Base-by-base conservation (phyloP, 2,888 invertebrate species). In the Macropis europaea region DNA sequence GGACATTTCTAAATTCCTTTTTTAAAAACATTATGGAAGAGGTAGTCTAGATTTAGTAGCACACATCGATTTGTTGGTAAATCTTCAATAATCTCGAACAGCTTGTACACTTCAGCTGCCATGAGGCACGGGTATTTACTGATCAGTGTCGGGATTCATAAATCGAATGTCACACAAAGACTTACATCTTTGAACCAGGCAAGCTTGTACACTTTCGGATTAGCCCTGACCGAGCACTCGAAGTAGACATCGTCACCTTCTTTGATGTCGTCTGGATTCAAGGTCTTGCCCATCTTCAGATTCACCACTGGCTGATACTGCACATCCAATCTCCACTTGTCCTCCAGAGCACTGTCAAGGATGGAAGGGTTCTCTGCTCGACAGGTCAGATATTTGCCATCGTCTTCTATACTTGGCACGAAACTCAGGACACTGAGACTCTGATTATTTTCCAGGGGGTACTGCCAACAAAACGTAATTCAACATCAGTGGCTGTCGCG, bases 191-290 rank as follows among this genome's bases (percentile, higher is more conserved):
- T 96, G 90, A 94, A 96, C 96, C 96, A 97, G 68, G 95, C 94
- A 83, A 96, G 93, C 88, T 96, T 95, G 90, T 96, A 95, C 30
- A 94, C 94, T 87, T 95, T 95, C 15, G 96, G 97, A 91, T 97
- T 97, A 52, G 96, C 95, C 87, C 94, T 93, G 76, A 97, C 95
- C 79, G 94, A 93, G 90, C 96, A 97, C 89, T 96, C 96, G 90
- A 97, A 97, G 90, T 96, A 96, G 67, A 96, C 96, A 90, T 96
- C 96, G 87, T 96, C 96, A 32, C 96, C 96, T 90, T 97, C 97
- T 90, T 96, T 97, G 88, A 97, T 96, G 90, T 95, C 95, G 81
- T 95, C 94, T 7, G 96, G 95, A 90, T 96, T 96, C 82, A 97
- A 91, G 83, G 94, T 95, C 76, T 95, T 94, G 53, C 96, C 96